Evolutionary conservation across 2,888 invertebrate species (phyloP), one percentile per base, ranked within the genome.

Genomic region (Drosophila crucigera): DNA sequence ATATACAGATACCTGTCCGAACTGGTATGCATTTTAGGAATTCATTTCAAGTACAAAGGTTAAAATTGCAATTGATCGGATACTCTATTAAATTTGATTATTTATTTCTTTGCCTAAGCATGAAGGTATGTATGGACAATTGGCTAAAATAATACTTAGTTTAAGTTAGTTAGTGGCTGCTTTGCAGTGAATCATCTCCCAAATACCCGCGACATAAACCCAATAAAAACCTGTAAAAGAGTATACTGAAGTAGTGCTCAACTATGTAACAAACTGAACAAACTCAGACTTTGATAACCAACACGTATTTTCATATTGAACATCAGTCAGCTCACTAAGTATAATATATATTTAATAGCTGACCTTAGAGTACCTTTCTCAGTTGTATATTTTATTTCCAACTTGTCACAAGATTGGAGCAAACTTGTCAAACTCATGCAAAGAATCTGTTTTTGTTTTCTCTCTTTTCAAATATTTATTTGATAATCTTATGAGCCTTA

Each of bases 21-120:
- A 64, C 70, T 54, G 62, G 52, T 55, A 59, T 78, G 79, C 68
- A 74, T 43, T 62, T 58, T 1, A n/a, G 25, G 10, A 39, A 37
- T 30, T n/a, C 33, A 52, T 35, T 37, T 11, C 11, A 55, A 52
- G 47, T 43, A 52, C 47, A 68, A 16, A 61, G 22, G 30, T 31
- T 35, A 33, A 30, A 16, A 16, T 22, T 35, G 47, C 19, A 33
- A 25, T 19, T 11, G 31, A 59, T 25, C 3, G 14, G 22, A 30
- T 39, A 43, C 11, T 19, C 1, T 4, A 10, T 53, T 7, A 22
- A 10, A 11, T 47, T 47, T 47, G 11, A 47, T 6, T 22, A 14
- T 5, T 47, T 5, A 22, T 10, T n/a, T 6, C 33, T 11, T 43
- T n/a, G 7, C 3, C 9, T 14, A 3, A 10, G 16, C 19, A 19